Base-by-base conservation (phyloP, 2,888 invertebrate genomes). In the Drosophila seclusa region DNA sequence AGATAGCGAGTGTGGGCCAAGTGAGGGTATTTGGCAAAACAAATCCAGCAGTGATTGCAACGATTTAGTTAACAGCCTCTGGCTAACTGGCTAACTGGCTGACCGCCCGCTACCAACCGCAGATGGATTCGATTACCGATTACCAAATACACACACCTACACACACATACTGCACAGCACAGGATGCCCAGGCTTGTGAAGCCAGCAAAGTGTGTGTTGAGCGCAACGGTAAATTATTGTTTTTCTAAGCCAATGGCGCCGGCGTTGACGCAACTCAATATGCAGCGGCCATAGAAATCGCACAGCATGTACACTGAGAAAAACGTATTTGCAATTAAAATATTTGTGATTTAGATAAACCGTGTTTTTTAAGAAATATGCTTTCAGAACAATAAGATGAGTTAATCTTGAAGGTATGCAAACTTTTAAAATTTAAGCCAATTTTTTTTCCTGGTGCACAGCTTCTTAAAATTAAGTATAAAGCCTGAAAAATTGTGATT, bases 71-170 rank as follows among this genome's bases (percentile, higher is more conserved):
- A 40, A 10, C 34, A 8, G 38, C 7, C 38, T 18, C 34, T n/a
- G 38, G 38, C 18, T 38, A 38, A 18, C 36, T 36, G n/a, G 31
- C 49, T 27, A 27, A 32, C 10, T 8, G 24, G 16, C 36, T 38
- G 50, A 24, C 36, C 7, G 34, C 4, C 60, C 13, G 24, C 29
- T 36, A 5, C 42, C 67, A 76, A 79, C 79, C 73, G 73, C 76
- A 73, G 57, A 49, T 57, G 52, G 67, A 67, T 73, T 73, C 73
- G 58, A 72, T 78, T 78, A 78, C 76, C 60, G 62, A 58, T 68
- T 32, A 53, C 40, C 45, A 53, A 32, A 32, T 32, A 67, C 40
- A 66, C 36, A 36, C n/a, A 27, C 3, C 11, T 31, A 31, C 31
- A 31, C 6, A 31, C 32, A 2, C 36, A 61, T 8, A 49, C 45